phyloP scores from a whole-genome alignment of 2,113 vertebrate genomes.

The Pristiophorus japonicus region DNA sequence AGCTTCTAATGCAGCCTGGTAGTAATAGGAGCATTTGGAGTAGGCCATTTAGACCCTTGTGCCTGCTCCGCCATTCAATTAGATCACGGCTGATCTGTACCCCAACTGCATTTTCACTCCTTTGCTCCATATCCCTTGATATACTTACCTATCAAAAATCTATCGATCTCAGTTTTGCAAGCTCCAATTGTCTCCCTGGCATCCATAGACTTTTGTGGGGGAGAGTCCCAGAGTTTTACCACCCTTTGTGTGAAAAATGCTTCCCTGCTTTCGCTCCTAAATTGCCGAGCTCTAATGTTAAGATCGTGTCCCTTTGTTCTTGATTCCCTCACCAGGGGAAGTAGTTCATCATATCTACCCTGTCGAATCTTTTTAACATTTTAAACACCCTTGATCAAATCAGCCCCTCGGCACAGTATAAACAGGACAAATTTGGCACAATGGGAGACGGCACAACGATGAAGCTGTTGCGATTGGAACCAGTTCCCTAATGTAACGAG shows the following conservation, averaged over 20 bases:
- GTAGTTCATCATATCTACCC: not conserved
- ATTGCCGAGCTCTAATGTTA: no score
- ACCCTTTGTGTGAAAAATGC: no score
- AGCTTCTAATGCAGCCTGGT: not conserved
- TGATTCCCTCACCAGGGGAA: no score
- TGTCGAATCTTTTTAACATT: not conserved
- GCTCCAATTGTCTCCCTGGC: no score
- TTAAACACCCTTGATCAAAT: not conserved
- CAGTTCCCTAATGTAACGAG: not conserved
- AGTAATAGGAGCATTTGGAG: no score
- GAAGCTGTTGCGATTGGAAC: no score
- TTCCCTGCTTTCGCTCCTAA: no score
- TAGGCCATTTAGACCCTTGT: no score
- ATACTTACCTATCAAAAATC: not conserved
- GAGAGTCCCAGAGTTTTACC: no score
- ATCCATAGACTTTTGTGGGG: no score
- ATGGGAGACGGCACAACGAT: not conserved
- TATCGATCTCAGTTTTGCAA: no score
- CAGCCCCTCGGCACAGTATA: not conserved
- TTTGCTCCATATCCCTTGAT: not conserved
- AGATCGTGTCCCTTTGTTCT: no score
- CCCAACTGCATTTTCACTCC: not conserved
- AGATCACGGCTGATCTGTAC: not conserved
- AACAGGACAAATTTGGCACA: not conserved
- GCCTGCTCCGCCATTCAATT: not conserved